Base-by-base conservation (phyloP, 2,797 vertebrate genomes). In the Lerista edwardsae region DNA sequence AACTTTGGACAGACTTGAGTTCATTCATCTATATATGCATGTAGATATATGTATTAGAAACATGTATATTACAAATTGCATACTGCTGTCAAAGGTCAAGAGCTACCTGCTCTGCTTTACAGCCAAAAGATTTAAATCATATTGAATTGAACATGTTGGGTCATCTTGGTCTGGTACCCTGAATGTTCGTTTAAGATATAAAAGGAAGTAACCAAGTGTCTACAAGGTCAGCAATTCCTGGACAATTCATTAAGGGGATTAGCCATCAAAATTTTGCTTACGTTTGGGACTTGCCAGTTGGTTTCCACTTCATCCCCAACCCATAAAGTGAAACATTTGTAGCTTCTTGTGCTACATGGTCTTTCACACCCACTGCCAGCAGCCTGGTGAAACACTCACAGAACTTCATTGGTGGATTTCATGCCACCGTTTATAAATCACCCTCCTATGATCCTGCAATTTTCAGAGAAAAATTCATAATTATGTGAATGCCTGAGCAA, bases 1-100 rank as follows among this genome's bases (percentile, higher is more conserved):
- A 95, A 95, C 94, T 96, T 95, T 93, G 94, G 94, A 97, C 95
- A 95, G 96, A 96, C 95, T 62, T 92, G 95, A 95, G 91, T 93
- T 94, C 95, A 95, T 95, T 95, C 91, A 95, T 96, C 93, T 94
- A 96, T 93, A 95, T 94, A 91, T 92, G 73, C 34, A 85, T 88
- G 91, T 86, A 91, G 85, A 92, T 92, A 93, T 94, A 94, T 92
- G 93, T 91, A 93, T 94, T 92, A 95, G 96, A 96, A 95, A 94
- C 90, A 93, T 82, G 75, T 93, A 95, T 92, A 93, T 94, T 95
- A 95, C 90, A 95, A 94, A 96, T 91, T 94, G 94, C 94, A 95
- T 93, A 95, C 95, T 94, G 95, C 95, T 92, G 88, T 89, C 88
- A 64, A 86, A 90, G 91, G 90, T 92, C 87, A 89, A 87, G 84